Conservation (phyloP, 2,888 invertebrate species). For the Andrena chrysosceles region DNA sequence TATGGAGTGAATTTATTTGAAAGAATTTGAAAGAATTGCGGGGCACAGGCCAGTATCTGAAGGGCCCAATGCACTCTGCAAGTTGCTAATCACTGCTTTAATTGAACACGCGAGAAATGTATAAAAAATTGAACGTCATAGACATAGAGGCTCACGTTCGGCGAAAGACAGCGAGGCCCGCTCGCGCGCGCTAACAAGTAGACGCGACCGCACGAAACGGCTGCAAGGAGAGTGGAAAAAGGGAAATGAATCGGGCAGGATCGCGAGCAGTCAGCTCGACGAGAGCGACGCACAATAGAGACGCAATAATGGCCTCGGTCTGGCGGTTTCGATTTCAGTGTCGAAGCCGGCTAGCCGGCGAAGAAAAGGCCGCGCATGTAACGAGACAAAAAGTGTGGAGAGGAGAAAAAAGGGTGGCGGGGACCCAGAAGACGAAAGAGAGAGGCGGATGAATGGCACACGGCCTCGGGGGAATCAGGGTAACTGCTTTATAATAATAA, state of each 20-base stretch:
- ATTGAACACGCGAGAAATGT: too few species aligned
- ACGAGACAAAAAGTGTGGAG: slow-evolving; percentile 68
- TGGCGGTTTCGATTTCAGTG: slow-evolving; percentile 71
- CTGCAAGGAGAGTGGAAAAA: slow-evolving; percentile 35
- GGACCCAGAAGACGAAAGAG: slow-evolving; percentile 63
- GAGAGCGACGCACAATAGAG: slow-evolving; percentile 60
- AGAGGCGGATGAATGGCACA: slow-evolving; percentile 76
- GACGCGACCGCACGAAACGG: slow-evolving; percentile 23
- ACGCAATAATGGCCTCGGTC: slow-evolving; percentile 68
- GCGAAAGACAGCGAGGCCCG: slow-evolving; percentile 11
- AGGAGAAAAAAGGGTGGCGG: slow-evolving; percentile 49
- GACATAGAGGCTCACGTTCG: background rate
- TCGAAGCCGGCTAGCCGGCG: slow-evolving; percentile 55
- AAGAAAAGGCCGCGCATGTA: slow-evolving; percentile 63
- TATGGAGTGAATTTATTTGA: too few species aligned
- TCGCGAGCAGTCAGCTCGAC: slow-evolving; percentile 47
- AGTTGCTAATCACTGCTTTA: too few species aligned
- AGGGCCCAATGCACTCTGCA: too few species aligned
- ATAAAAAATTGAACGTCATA: too few species aligned
- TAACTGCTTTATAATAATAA: slow-evolving; percentile 79
- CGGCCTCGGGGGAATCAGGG: slow-evolving; percentile 75
- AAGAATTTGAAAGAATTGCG: too few species aligned
- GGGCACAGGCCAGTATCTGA: too few species aligned
- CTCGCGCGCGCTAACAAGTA: slow-evolving; percentile 32
- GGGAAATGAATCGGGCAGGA: slow-evolving; percentile 43